Evolutionary conservation across 1,140 invertebrate species (phyloP).

Genomic region (Lanistes nyassanus): DNA sequence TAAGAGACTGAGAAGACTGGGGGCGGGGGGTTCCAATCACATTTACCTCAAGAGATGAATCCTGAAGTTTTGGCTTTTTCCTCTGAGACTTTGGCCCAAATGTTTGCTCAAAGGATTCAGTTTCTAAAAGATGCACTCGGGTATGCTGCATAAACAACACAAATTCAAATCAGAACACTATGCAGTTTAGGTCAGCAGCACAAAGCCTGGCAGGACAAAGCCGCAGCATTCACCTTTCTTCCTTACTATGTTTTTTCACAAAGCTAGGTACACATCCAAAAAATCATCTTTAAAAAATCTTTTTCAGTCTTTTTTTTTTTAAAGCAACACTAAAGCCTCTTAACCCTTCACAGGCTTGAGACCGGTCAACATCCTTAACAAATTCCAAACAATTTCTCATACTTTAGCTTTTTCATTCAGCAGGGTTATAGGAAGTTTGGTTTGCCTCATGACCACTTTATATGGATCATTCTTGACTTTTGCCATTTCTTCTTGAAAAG

Average conservation of each 20-base stretch:
- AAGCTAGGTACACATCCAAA: too few species aligned
- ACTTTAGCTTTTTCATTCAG: conserved; percentile 91
- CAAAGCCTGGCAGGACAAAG: too few species aligned
- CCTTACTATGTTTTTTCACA: too few species aligned
- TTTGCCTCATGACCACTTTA: conserved; percentile 96
- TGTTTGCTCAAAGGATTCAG: conserved; percentile 91
- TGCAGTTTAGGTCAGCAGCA: too few species aligned
- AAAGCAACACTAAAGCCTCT: too few species aligned
- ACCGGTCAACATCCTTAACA: too few species aligned
- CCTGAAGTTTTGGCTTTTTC: conserved; percentile 88
- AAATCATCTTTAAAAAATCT: too few species aligned
- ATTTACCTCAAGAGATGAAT: conserved; percentile 69
- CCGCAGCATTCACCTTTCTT: too few species aligned
- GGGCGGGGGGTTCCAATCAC: neutral
- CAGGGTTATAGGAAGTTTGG: conserved; percentile 92
- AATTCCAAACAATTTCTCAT: neutral
- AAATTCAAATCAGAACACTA: too few species aligned
- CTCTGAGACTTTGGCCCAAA: conserved; percentile 95
- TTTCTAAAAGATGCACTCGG: conserved; percentile 92
- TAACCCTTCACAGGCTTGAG: too few species aligned
- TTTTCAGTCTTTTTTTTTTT: too few species aligned
- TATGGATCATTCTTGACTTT: conserved; percentile 96
- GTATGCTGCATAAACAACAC: conserved; percentile 65
- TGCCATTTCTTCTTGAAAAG: conserved; percentile 96
- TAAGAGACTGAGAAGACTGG: too few species aligned